phyloP scores from a whole-genome alignment of 2,888 invertebrate species.

The Eueremaeus valkanovi region DNA sequence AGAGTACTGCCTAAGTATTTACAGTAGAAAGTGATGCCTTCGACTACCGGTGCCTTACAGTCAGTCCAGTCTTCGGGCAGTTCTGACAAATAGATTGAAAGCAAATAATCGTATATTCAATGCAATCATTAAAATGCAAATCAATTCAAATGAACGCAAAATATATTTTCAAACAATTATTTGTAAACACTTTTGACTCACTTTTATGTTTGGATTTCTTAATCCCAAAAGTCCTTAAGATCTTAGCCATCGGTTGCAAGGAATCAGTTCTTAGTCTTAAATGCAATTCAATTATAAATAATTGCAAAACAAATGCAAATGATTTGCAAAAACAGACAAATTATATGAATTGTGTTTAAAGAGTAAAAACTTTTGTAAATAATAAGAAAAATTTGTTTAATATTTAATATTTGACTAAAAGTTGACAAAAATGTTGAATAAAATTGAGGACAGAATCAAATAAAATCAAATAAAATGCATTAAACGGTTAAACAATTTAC shows the following conservation, averaged over 20 bases:
- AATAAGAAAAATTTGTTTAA: too few species aligned
- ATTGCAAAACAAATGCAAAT: background rate
- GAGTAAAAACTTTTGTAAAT: too few species aligned
- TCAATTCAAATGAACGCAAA: background rate
- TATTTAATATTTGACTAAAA: too few species aligned
- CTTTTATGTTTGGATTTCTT: slow-evolving; percentile 26
- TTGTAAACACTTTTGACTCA: background rate
- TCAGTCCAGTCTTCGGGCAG: slow-evolving; percentile 50
- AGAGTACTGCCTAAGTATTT: slow-evolving; percentile 74
- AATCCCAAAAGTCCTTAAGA: slow-evolving; percentile 15
- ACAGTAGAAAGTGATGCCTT: slow-evolving; percentile 60
- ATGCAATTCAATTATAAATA: background rate
- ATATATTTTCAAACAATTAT: background rate
- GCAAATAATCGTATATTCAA: background rate
- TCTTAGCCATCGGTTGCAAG: background rate
- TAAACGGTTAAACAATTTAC: too few species aligned
- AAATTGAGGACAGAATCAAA: background rate
- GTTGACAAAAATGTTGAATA: background rate
- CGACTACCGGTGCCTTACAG: slow-evolving; percentile 50
- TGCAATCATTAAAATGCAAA: background rate
- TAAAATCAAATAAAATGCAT: background rate
- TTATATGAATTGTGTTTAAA: too few species aligned
- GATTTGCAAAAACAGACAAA: background rate
- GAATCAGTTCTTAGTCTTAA: background rate
- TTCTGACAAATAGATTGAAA: too few species aligned